Conservation (phyloP, 2,888 invertebrate species). For the Hirtodrosophila cameraria region DNA sequence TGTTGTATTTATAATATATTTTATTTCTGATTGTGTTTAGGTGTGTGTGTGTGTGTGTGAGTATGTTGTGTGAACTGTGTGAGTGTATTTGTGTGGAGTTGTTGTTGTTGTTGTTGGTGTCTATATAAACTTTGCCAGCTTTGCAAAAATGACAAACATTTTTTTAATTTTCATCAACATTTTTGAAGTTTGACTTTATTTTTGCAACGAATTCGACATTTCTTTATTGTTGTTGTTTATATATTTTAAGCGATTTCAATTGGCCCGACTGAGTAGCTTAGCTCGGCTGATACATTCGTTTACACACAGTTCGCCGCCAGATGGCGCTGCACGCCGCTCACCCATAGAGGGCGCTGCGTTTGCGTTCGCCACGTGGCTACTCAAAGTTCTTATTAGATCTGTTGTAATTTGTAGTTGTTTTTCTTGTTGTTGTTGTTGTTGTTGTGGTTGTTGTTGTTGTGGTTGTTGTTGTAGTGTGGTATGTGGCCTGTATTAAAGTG, state of each 20-base stretch:
- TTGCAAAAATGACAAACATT: constrained; percentile 72
- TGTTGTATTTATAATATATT: constrained; percentile 81
- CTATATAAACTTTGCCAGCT: constrained; percentile 68
- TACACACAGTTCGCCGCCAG: constrained; percentile 51
- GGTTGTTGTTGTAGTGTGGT: constrained; percentile 43
- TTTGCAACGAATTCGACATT: constrained; percentile 77
- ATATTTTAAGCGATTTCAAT: too few relatives aligned
- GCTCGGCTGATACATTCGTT: constrained; percentile 71
- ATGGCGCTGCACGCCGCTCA: constrained; percentile 31
- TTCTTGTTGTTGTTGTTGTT: constrained; percentile 20
- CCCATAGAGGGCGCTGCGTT: constrained; percentile 48
- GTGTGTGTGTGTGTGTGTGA: constrained; percentile 25
- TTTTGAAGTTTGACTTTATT: constrained; percentile 41
- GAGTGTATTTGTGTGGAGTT: constrained; percentile 23
- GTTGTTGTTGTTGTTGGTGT: constrained; percentile 40
- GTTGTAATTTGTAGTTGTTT: not conserved
- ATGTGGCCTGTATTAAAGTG: constrained; percentile 60
- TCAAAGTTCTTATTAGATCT: constrained; percentile 23
- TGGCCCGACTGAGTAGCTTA: too few relatives aligned
- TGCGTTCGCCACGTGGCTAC: constrained; percentile 19
- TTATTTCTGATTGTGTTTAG: constrained; percentile 69
- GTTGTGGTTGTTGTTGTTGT: constrained; percentile 5
- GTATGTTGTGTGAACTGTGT: constrained; percentile 25
- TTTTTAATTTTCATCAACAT: constrained; percentile 35
- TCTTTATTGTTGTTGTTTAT: constrained; percentile 47